These are phyloP conservation scores for Mythimna pallens DNA, from an alignment of 2,888 invertebrate species.

Conservation along the genomic window DNA sequence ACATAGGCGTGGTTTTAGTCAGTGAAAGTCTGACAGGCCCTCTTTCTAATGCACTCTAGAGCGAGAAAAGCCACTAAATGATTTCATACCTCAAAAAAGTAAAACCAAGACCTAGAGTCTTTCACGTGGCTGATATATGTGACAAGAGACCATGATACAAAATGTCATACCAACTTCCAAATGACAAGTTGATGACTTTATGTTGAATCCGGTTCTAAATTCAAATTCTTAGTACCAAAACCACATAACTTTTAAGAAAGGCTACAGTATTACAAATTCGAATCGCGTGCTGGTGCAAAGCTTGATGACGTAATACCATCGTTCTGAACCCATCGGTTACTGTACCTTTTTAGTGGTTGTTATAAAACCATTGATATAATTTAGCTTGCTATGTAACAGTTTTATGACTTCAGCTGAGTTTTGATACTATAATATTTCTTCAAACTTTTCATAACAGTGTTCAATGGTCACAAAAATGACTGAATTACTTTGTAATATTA, in stretches of 20 bases:
- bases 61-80: no score
- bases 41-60: no score
- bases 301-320: constrained; percentile 13
- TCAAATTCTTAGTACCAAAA: background rate
- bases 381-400: constrained; percentile 12
- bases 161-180: no score
- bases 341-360: constrained; percentile 16
- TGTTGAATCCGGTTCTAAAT: background rate
- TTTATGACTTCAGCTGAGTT: constrained; percentile 18
- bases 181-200: no score
- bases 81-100: no score
- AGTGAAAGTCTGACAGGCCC: no score
- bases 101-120: no score
- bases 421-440: constrained; percentile 10
- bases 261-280: background rate
- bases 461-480: background rate
- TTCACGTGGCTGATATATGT: no score
- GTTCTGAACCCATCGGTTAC: background rate
- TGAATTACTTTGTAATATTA: background rate
- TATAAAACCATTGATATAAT: constrained; percentile 23
- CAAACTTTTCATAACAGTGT: constrained; percentile 1
- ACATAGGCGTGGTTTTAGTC: no score
- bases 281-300: constrained; percentile 9
- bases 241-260: background rate
- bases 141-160: no score